Evolutionary conservation across 2,797 vertebrate species (phyloP).

Genomic region (Trachurus trachurus): DNA sequence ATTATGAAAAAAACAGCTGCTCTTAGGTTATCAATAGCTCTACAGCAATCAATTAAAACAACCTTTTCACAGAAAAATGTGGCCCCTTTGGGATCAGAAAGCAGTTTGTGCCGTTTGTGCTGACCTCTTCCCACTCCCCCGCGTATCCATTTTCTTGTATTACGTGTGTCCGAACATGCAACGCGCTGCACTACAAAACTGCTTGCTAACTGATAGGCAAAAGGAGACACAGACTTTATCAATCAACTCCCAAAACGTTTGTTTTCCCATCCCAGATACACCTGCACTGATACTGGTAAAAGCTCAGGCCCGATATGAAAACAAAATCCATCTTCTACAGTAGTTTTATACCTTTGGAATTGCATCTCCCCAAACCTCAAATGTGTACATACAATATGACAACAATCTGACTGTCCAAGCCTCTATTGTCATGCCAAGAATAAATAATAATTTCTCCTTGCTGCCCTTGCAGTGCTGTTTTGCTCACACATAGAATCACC

Average conservation of each 20-base stretch:
- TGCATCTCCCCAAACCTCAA: constrained; percentile 78
- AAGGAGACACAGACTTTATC: constrained; percentile 64
- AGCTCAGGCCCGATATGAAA: constrained; percentile 70
- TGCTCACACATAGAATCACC: constrained; percentile 86
- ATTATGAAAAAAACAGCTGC: constrained; percentile 83
- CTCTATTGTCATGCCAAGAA: constrained; percentile 82
- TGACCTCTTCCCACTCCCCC: constrained; percentile 64
- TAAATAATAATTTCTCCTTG: constrained; percentile 85
- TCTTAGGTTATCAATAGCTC: constrained; percentile 91
- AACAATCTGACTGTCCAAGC: constrained; percentile 81
- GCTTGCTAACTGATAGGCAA: constrained; percentile 41
- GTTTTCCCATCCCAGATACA: constrained; percentile 60
- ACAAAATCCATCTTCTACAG: constrained; percentile 71
- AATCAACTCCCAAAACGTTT: constrained; percentile 57
- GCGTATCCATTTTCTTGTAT: constrained; percentile 68
- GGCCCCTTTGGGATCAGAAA: constrained; percentile 69
- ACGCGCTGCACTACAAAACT: constrained; percentile 30
- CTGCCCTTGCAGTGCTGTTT: constrained; percentile 81
- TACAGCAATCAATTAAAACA: constrained; percentile 91
- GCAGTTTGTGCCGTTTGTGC: constrained; percentile 51
- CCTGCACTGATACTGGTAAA: constrained; percentile 60
- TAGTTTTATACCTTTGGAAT: constrained; percentile 76
- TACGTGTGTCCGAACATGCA: constrained; percentile 45
- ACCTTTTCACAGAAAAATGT: constrained; percentile 73
- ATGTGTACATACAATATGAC: constrained; percentile 82